Conservation (phyloP, 2,888 invertebrate genomes). For the Melanotus villosus region DNA sequence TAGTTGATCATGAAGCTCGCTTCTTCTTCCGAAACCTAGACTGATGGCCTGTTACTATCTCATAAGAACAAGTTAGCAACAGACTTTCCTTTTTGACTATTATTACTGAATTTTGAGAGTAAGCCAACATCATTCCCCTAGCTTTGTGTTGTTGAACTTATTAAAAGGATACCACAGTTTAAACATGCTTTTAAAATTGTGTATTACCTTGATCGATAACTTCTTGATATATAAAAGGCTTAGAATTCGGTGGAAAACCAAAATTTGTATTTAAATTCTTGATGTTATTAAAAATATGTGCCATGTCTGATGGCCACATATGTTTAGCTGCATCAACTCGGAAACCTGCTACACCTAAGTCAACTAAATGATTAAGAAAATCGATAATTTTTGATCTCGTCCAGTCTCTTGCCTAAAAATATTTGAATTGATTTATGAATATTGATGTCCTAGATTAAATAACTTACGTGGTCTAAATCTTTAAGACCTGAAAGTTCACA, state of each 20-base stretch:
- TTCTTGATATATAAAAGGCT: constrained; percentile 82
- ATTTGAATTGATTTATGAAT: not conserved
- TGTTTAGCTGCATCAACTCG: constrained; percentile 85
- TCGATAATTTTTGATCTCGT: constrained; percentile 77
- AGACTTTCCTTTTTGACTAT: no score
- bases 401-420: constrained; percentile 61
- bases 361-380: constrained; percentile 78
- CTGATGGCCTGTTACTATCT: no score
- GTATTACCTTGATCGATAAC: constrained; percentile 76
- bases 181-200: no score
- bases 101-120: no score
- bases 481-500: constrained; percentile 74
- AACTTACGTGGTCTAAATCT: constrained; percentile 79
- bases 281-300: constrained; percentile 75
- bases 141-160: no score
- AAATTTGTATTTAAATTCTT: constrained; percentile 75
- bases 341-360: constrained; percentile 83
- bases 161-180: no score
- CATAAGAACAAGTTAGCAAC: no score
- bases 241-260: constrained; percentile 75
- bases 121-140: no score
- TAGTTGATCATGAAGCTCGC: no score
- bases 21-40: no score
- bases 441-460: not conserved
- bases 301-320: constrained; percentile 84